Evolutionary conservation across 2,797 vertebrate genomes (phyloP).

Genomic region (Phoebastria nigripes): DNA sequence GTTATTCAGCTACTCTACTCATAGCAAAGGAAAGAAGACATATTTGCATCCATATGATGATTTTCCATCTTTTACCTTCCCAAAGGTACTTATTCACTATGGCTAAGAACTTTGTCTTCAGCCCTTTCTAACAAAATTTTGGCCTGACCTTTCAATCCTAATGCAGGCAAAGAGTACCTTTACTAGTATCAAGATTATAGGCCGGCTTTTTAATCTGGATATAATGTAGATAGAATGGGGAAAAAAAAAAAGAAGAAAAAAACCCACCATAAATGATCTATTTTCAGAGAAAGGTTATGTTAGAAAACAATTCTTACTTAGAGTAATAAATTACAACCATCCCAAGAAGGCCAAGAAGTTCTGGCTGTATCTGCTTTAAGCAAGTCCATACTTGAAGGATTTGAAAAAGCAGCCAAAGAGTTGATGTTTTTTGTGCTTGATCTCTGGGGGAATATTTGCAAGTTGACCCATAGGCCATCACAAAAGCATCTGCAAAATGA

Average conservation of each 20-base stretch:
- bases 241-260: conserved; percentile 59
- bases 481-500: conserved; percentile 78
- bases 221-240: conserved; percentile 29
- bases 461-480: conserved; percentile 66
- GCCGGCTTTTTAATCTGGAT: conserved; percentile 9
- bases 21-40: not conserved
- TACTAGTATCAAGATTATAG: not conserved
- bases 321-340: conserved; percentile 77
- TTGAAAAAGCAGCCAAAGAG: conserved; percentile 73
- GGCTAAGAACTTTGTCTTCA: conserved; percentile 67
- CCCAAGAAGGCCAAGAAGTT: conserved; percentile 66
- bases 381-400: conserved; percentile 80
- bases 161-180: not conserved
- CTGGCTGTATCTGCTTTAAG: conserved; percentile 75
- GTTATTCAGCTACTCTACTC: not conserved
- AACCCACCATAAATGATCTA: conserved; percentile 66
- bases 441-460: conserved; percentile 51
- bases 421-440: conserved; percentile 55
- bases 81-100: not conserved
- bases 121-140: conserved; percentile 36
- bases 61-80: not conserved
- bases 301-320: conserved; percentile 63
- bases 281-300: conserved; percentile 72
- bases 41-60: not conserved
- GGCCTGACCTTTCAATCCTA: not conserved